phyloP scores from a whole-genome alignment of 2,888 invertebrate genomes.

The Drosophila koepferae region DNA sequence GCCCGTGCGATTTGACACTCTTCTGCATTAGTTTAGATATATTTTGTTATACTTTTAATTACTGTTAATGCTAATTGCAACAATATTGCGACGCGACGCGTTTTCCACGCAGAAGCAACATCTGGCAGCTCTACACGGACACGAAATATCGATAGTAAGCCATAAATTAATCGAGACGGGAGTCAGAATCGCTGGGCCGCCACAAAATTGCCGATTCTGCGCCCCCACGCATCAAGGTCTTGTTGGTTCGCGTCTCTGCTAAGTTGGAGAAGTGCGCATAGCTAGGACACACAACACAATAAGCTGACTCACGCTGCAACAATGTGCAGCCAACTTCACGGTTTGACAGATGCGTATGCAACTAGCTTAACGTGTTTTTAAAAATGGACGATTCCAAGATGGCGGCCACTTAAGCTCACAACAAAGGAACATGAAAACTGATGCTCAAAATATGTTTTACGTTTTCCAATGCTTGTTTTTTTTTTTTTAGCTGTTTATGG shows the following conservation, averaged over 20 bases:
- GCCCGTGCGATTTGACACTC: slow-evolving; percentile 10
- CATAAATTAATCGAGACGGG: slow-evolving; percentile 1
- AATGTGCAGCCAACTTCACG: slow-evolving; percentile 28
- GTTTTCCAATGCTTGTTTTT: no score
- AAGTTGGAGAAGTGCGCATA: background rate
- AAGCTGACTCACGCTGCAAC: slow-evolving; percentile 16
- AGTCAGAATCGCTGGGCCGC: slow-evolving; percentile 3
- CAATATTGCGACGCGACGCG: slow-evolving; percentile 60
- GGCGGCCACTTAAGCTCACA: slow-evolving; percentile 21
- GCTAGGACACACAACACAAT: slow-evolving; percentile 16
- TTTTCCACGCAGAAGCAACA: slow-evolving; percentile 50
- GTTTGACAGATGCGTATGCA: background rate
- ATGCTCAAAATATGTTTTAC: background rate
- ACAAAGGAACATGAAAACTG: background rate
- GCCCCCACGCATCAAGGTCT: background rate
- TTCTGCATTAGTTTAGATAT: slow-evolving; percentile 19
- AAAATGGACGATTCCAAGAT: slow-evolving; percentile 39
- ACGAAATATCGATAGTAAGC: slow-evolving; percentile 30
- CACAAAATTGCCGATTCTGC: slow-evolving; percentile 3
- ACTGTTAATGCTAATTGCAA: slow-evolving; percentile 37
- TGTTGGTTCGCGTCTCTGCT: slow-evolving; percentile 11
- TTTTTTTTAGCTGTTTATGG: background rate
- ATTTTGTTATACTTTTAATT: slow-evolving; percentile 44
- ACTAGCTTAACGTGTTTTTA: slow-evolving; percentile 25
- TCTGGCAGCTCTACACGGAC: slow-evolving; percentile 48